These are phyloP conservation scores for human DNA, from an alignment of 2,113 vertebrate species.

Conservation along the genomic window GRCh38 chr1:110058001-110058500, in stretches of 20 bases:
- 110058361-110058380: constrained; percentile 83
- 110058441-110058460: constrained; percentile 60
- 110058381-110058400: constrained; percentile 81
- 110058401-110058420: constrained; percentile 83
- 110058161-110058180: background rate
- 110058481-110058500: background rate
- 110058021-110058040: background rate
- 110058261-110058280: constrained; percentile 58
- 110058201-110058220: constrained; percentile 79
- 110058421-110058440: constrained; percentile 77
- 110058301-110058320: constrained; percentile 62
- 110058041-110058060: background rate
- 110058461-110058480: background rate
- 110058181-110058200: background rate
- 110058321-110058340: constrained; percentile 79
- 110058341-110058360: constrained; percentile 77
- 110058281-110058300: constrained; percentile 67
- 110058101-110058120: background rate
- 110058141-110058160: background rate
- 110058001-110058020: background rate
- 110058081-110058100: background rate
- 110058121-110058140: background rate
- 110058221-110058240: constrained; percentile 23
- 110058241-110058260: constrained; percentile 36
- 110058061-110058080: background rate